phyloP scores from a whole-genome alignment of 2,113 vertebrate species.

The Miniopterus natalensis region DNA sequence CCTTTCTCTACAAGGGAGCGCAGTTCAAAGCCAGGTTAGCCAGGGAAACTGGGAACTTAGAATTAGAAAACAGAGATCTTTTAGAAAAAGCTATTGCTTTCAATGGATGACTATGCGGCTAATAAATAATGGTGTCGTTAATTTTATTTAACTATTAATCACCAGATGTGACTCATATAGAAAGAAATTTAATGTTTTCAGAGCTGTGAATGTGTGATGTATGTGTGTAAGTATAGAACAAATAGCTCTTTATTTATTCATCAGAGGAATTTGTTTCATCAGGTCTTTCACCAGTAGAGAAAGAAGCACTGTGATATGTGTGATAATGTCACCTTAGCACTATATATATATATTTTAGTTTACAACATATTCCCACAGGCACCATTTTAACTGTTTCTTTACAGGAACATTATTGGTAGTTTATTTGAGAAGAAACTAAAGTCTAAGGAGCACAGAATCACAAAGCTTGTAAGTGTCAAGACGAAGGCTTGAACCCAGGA shows the following conservation, averaged over 20 bases:
- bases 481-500: not conserved
- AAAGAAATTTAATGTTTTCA: slow-evolving; percentile 55
- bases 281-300: not conserved
- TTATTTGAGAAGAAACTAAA: not conserved
- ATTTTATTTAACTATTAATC: slow-evolving; percentile 66
- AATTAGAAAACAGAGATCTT: slow-evolving; percentile 40
- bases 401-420: not conserved
- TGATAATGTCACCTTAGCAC: not conserved
- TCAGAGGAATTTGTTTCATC: not conserved
- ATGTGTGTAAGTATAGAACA: not conserved
- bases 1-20: not conserved
- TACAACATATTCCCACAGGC: not conserved
- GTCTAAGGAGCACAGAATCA: not conserved
- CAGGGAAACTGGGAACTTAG: not conserved
- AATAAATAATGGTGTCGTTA: slow-evolving; percentile 41
- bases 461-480: not conserved
- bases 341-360: not conserved
- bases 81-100: not conserved
- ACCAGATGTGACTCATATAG: slow-evolving; percentile 49
- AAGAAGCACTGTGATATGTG: not conserved
- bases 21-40: slow-evolving; percentile 57
- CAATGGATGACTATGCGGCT: not conserved
- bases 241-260: not conserved
- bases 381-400: not conserved
- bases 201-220: not conserved